Percentiles rank a stretch among this genome's conserved stretches.
Evolutionary conservation across 2,888 invertebrate genomes (phyloP).

Genomic region (Pachydiplax longipennis): DNA sequence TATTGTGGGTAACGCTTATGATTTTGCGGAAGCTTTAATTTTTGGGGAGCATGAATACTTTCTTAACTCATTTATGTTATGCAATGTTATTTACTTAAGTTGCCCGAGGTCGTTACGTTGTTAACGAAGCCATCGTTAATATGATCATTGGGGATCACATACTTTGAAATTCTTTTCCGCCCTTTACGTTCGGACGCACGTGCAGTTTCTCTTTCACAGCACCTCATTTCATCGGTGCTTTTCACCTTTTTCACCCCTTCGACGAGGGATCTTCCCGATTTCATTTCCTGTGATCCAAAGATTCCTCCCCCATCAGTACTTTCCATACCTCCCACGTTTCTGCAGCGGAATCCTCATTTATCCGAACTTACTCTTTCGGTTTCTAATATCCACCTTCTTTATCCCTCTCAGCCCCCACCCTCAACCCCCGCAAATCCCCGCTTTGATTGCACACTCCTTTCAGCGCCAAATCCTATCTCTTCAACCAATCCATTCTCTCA

Average conservation of each 20-base stretch:
- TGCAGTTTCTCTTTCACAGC: not conserved
- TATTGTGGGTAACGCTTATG: too few species aligned
- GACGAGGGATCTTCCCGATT: not conserved
- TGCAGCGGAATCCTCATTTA: not conserved
- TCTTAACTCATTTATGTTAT: too few species aligned
- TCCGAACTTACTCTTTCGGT: not conserved
- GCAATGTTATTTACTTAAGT: too few species aligned
- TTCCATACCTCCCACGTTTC: not conserved
- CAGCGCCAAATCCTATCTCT: constrained; percentile 65
- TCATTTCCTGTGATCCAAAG: not conserved
- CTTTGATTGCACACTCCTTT: constrained; percentile 67
- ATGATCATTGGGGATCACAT: too few species aligned
- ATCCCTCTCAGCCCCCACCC: constrained; percentile 53
- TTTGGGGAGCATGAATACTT: too few species aligned
- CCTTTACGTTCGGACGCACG: too few species aligned
- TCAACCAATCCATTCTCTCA: constrained; percentile 57
- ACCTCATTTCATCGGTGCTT: not conserved
- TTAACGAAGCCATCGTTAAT: too few species aligned
- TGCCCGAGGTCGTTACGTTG: too few species aligned
- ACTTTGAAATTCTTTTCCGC: too few species aligned
- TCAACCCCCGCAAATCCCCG: constrained; percentile 69
- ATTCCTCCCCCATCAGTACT: not conserved
- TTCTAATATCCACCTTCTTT: not conserved
- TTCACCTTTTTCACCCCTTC: not conserved
- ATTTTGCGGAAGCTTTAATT: too few species aligned